A percentile compares a stretch with the other conserved stretches of the same genome.
Conservation (phyloP, 2,113 vertebrate species). For the Neodontobutis hainanensis region DNA sequence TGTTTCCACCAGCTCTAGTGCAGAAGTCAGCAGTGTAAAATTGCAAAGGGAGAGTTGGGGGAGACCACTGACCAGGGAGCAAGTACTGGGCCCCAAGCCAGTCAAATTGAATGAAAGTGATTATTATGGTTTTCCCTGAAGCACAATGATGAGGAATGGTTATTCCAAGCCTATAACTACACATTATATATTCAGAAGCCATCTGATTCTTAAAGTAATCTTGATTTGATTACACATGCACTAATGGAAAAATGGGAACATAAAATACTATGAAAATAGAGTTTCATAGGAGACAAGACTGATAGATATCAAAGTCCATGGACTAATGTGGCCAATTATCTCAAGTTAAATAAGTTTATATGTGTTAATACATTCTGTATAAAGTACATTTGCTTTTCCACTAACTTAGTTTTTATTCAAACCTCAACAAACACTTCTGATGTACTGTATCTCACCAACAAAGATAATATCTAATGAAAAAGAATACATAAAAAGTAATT, state of each 20-base stretch:
- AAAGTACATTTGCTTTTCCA: background rate
- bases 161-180: background rate
- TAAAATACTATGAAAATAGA: background rate
- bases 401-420: background rate
- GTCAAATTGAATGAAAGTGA: background rate
- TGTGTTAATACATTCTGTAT: background rate
- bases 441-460: too few relatives aligned
- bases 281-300: background rate
- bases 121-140: background rate
- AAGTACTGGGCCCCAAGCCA: too few relatives aligned
- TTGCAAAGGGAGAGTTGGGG: too few relatives aligned
- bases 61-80: too few relatives aligned
- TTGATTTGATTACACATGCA: background rate
- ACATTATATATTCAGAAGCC: slow-evolving; percentile 1
- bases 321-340: background rate
- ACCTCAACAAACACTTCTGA: too few relatives aligned
- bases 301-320: background rate
- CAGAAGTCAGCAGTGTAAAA: too few relatives aligned
- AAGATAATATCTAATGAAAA: too few relatives aligned
- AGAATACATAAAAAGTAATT: too few relatives aligned
- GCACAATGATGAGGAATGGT: background rate
- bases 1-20: too few relatives aligned
- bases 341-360: background rate
- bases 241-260: background rate
- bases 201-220: slow-evolving; percentile 1